These are phyloP conservation scores for Ceratina calcarata DNA, from an alignment of 1,140 invertebrate species.

Conservation along the genomic window DNA sequence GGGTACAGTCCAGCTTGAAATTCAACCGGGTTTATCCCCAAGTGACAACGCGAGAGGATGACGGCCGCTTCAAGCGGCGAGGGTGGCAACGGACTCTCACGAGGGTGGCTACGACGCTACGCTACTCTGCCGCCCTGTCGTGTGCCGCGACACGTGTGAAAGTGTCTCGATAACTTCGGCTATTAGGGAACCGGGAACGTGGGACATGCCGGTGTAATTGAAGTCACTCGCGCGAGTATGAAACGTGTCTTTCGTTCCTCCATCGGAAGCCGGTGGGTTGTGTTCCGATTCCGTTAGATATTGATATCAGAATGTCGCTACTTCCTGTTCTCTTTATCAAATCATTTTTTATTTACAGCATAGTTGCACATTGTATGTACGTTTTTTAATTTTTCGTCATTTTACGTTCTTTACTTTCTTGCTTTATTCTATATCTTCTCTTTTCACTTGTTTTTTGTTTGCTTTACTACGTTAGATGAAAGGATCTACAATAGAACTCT, in stretches of 20 bases:
- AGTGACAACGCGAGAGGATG: not conserved
- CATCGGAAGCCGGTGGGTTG: not conserved
- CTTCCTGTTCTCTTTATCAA: not conserved
- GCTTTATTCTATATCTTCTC: too few species aligned
- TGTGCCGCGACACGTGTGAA: conserved; percentile 35
- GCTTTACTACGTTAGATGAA: too few species aligned
- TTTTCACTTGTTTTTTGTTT: too few species aligned
- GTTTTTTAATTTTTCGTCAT: too few species aligned
- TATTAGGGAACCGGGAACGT: conserved; percentile 10
- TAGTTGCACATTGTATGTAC: too few species aligned
- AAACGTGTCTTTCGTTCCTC: conserved; percentile 13
- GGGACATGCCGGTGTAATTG: conserved; percentile 28
- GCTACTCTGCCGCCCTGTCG: not conserved
- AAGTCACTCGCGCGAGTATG: conserved; percentile 24
- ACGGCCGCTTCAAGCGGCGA: not conserved
- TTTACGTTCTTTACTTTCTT: too few species aligned
- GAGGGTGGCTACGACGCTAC: conserved; percentile 19
- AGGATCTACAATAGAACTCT: too few species aligned
- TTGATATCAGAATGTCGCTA: not conserved
- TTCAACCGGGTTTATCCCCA: conserved; percentile 19
- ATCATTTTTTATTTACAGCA: too few species aligned
- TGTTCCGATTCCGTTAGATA: conserved; percentile 5
- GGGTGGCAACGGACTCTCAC: conserved; percentile 9
- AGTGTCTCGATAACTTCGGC: conserved; percentile 43
- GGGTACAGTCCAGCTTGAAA: conserved; percentile 62